phyloP scores from a whole-genome alignment of 2,797 vertebrate genomes.

The Rhynchotus rufescens region DNA sequence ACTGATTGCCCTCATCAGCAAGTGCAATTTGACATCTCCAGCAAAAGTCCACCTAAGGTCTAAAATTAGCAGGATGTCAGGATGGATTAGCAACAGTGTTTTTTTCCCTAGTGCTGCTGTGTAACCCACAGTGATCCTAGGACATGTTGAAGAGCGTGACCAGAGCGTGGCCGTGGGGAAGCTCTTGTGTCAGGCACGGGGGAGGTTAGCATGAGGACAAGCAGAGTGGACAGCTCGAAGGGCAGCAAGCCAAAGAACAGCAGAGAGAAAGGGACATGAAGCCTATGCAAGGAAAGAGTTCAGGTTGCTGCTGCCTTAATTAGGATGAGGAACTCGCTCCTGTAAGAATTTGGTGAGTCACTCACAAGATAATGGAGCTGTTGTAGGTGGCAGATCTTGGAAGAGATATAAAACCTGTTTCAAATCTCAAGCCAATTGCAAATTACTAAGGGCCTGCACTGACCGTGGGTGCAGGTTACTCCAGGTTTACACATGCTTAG shows the following conservation, averaged over 20 bases:
- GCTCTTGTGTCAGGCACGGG: background rate
- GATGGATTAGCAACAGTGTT: accelerated
- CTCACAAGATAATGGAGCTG: conserved; percentile 47
- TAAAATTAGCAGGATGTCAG: background rate
- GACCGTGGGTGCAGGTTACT: background rate
- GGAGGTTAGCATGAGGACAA: background rate
- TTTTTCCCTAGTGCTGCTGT: background rate
- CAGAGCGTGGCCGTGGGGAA: background rate
- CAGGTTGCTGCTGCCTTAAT: conserved; percentile 35
- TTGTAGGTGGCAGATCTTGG: conserved; percentile 57
- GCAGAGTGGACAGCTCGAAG: background rate
- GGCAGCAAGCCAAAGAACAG: background rate
- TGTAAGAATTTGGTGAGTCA: conserved; percentile 59
- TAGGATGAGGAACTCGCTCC: conserved; percentile 37
- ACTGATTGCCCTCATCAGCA: background rate
- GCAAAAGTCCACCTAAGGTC: background rate
- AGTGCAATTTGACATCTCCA: background rate
- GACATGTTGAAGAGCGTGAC: accelerated
- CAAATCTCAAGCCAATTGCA: conserved; percentile 6
- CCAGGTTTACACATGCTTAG: background rate
- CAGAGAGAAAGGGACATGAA: background rate
- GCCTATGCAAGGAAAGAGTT: background rate
- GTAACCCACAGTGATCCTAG: background rate
- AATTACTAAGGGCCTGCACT: background rate
- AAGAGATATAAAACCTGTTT: conserved; percentile 50